Percentiles rank a stretch among this genome's conserved stretches.
These are phyloP conservation scores for Crossocerus cetratus DNA, from an alignment of 2,888 invertebrate genomes.

Conservation along the genomic window DNA sequence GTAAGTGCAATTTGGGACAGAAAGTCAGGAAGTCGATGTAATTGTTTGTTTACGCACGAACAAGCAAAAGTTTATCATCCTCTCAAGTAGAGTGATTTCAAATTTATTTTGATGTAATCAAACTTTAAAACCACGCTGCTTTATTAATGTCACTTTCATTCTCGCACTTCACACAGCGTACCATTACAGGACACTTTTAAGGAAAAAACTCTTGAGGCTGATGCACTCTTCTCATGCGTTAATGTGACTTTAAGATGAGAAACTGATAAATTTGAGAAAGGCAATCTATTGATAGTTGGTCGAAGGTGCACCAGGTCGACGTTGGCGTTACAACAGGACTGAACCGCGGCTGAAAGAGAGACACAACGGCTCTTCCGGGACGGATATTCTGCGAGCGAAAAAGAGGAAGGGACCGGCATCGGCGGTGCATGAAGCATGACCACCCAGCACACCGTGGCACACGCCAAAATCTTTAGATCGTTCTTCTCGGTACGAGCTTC, in stretches of 20 bases:
- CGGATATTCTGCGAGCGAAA: conserved; percentile 61
- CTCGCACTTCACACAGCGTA: background rate
- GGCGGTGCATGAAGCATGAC: conserved; percentile 76
- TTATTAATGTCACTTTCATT: background rate
- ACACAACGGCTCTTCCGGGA: conserved; percentile 64
- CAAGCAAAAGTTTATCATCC: conserved; percentile 27
- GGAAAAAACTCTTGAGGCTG: too few relatives aligned
- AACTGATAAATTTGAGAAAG: background rate
- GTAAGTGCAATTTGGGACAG: conserved; percentile 20
- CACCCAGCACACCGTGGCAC: conserved; percentile 70
- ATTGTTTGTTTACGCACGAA: conserved; percentile 28
- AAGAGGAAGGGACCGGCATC: conserved; percentile 76
- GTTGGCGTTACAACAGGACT: conserved; percentile 51
- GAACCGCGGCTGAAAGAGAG: conserved; percentile 62
- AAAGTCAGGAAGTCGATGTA: conserved; percentile 41
- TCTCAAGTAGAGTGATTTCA: conserved; percentile 12
- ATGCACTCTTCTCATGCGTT: background rate
- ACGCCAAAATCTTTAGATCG: conserved; percentile 71
- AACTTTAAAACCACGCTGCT: background rate
- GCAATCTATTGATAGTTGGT: conserved; percentile 26
- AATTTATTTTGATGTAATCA: background rate
- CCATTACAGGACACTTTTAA: background rate
- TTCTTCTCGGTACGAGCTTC: conserved; percentile 28
- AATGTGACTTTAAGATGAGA: background rate
- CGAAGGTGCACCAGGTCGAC: conserved; percentile 40